phyloP scores from a whole-genome alignment of 2,888 invertebrate genomes.

The Masnerella sp. region DNA sequence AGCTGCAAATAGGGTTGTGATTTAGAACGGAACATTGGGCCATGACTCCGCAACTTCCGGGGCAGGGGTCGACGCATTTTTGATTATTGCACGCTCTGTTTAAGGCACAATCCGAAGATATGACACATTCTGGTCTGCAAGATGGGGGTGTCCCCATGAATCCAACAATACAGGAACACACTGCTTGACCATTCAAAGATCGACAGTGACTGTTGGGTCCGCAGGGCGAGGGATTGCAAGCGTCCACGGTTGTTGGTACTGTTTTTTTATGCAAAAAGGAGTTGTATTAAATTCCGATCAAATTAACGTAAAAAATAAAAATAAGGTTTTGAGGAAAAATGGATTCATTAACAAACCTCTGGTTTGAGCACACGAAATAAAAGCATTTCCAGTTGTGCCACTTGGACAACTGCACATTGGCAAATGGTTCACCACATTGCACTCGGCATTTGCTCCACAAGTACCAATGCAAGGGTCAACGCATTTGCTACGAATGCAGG shows the following conservation, averaged over 20 bases:
- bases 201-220: constrained; percentile 81
- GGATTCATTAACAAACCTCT: constrained; percentile 72
- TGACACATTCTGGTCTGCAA: constrained; percentile 87
- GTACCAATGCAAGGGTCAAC: constrained; percentile 83
- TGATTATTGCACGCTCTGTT: constrained; percentile 87
- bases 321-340: constrained; percentile 22
- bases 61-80: constrained; percentile 90
- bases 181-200: constrained; percentile 84
- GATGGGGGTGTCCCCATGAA: constrained; percentile 87
- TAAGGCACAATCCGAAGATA: constrained; percentile 86
- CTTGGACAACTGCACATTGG: constrained; percentile 85
- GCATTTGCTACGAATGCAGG: constrained; percentile 89
- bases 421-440: constrained; percentile 86
- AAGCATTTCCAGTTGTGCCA: constrained; percentile 85
- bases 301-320: too few relatives aligned
- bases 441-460: constrained; percentile 85
- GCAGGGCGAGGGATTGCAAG: constrained; percentile 78
- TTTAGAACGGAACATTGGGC: constrained; percentile 87
- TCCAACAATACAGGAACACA: constrained; percentile 83
- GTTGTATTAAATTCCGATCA: too few relatives aligned
- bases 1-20: constrained; percentile 89
- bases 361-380: constrained; percentile 80
- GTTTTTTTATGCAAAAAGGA: too few relatives aligned
- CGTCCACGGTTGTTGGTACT: constrained; percentile 76
- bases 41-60: constrained; percentile 85